These are phyloP conservation scores for Manacus vitellinus DNA, from an alignment of 2,113 vertebrate species.

Conservation along the genomic window DNA sequence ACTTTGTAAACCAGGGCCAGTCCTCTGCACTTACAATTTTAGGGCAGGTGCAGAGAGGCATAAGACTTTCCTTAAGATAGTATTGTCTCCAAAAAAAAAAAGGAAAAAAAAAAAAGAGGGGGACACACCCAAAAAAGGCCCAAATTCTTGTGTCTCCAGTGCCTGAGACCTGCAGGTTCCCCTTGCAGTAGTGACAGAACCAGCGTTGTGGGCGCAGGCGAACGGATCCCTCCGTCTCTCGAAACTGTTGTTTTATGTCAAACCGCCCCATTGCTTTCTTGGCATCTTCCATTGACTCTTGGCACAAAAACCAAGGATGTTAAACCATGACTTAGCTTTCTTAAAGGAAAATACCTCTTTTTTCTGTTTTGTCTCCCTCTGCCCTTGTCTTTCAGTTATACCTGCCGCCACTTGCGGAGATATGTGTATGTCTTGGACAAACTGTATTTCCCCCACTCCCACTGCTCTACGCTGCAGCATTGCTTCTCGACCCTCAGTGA, in stretches of 20 bases:
- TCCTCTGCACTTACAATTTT: neutral
- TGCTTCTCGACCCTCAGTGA: slow-evolving; percentile 85
- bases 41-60: neutral
- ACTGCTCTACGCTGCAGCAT: slow-evolving; percentile 82
- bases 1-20: neutral
- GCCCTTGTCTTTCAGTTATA: slow-evolving; percentile 86
- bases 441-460: slow-evolving; percentile 82
- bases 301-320: slow-evolving; percentile 42
- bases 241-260: slow-evolving; percentile 19
- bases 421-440: slow-evolving; percentile 88
- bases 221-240: neutral
- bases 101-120: too few species aligned
- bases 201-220: neutral
- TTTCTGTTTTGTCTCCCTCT: slow-evolving; percentile 72
- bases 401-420: slow-evolving; percentile 89
- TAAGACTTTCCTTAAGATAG: neutral
- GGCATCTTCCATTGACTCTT: slow-evolving; percentile 37
- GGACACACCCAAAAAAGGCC: neutral
- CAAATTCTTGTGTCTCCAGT: neutral
- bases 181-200: neutral
- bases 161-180: neutral
- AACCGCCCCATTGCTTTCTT: slow-evolving; percentile 16
- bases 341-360: slow-evolving; percentile 76
- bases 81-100: accelerated
- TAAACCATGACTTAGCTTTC: slow-evolving; percentile 61